Conservation (phyloP, 2,888 invertebrate species). For the Hermodice carunculata region DNA sequence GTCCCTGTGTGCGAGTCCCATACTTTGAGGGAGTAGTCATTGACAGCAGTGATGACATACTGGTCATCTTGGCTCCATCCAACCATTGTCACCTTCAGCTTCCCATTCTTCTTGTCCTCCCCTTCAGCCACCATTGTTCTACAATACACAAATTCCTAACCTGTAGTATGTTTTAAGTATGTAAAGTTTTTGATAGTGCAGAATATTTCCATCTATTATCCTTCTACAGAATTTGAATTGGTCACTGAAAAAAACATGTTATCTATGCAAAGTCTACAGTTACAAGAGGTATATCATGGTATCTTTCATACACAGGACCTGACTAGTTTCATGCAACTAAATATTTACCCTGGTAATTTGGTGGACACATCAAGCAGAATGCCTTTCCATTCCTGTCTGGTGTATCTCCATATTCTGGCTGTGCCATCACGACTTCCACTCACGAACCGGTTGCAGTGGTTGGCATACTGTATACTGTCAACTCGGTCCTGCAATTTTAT, state of each 20-base stretch:
- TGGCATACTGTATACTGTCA: slow-evolving; percentile 96
- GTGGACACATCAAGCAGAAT: slow-evolving; percentile 75
- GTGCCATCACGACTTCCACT: slow-evolving; percentile 97
- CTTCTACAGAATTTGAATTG: too few relatives aligned
- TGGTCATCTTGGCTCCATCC: slow-evolving; percentile 93
- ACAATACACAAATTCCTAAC: too few relatives aligned
- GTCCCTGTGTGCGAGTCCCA: slow-evolving; percentile 78
- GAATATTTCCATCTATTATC: too few relatives aligned
- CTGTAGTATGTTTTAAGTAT: too few relatives aligned
- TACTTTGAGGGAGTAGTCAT: slow-evolving; percentile 82
- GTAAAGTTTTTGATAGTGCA: too few relatives aligned
- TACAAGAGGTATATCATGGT: too few relatives aligned
- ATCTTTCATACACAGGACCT: too few relatives aligned
- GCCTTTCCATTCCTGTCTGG: slow-evolving; percentile 90
- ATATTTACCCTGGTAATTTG: slow-evolving; percentile 15
- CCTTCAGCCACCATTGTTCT: too few relatives aligned
- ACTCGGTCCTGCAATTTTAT: slow-evolving; percentile 82
- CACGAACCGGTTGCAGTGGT: slow-evolving; percentile 87
- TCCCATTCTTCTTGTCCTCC: slow-evolving; percentile 65
- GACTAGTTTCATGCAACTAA: neutral
- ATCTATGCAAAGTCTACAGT: too few relatives aligned
- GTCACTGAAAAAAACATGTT: too few relatives aligned
- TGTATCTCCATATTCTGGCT: slow-evolving; percentile 92
- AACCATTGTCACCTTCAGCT: slow-evolving; percentile 92
- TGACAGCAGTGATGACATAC: slow-evolving; percentile 90